Conservation (phyloP, 2,888 invertebrate genomes). For the Trichopoda pennipes region DNA sequence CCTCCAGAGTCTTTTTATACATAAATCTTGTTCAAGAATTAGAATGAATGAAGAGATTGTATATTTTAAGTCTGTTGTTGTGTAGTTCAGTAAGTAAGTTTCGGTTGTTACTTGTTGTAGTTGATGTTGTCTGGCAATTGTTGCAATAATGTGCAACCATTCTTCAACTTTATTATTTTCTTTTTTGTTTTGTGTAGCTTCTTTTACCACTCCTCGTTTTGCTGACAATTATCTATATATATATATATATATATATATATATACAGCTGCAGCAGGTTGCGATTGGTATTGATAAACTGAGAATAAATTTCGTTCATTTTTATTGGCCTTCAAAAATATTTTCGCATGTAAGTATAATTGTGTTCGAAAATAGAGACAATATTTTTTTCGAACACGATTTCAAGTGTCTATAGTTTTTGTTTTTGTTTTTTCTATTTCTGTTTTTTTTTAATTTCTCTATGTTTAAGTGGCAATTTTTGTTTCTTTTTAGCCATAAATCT, state of each 20-base stretch:
- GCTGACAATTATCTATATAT: constrained; percentile 20
- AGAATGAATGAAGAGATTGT: constrained; percentile 44
- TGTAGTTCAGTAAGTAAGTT: constrained; percentile 12
- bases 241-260: background rate
- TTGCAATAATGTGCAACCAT: constrained; percentile 58
- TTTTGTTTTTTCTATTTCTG: constrained; percentile 2
- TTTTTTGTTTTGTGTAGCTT: background rate
- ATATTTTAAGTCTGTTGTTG: constrained; percentile 10
- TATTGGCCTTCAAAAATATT: constrained; percentile 33
- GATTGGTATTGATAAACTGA: background rate
- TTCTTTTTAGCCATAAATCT: constrained; percentile 61
- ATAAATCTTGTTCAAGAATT: constrained; percentile 59
- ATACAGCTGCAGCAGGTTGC: background rate
- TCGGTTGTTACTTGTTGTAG: constrained; percentile 39
- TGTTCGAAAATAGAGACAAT: constrained; percentile 21
- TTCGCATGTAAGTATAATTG: constrained; percentile 7
- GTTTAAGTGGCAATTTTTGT: constrained; percentile 42
- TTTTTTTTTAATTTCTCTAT: too few relatives aligned
- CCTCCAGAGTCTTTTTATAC: constrained; percentile 52
- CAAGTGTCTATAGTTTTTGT: constrained; percentile 12
- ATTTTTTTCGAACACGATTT: constrained; percentile 12
- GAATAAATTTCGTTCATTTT: constrained; percentile 26
- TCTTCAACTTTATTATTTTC: constrained; percentile 57
- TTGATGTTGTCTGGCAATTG: constrained; percentile 62
- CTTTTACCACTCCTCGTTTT: background rate